Evolutionary conservation across 1,140 invertebrate genomes (phyloP).

Genomic region (Anadara kagoshimensis): DNA sequence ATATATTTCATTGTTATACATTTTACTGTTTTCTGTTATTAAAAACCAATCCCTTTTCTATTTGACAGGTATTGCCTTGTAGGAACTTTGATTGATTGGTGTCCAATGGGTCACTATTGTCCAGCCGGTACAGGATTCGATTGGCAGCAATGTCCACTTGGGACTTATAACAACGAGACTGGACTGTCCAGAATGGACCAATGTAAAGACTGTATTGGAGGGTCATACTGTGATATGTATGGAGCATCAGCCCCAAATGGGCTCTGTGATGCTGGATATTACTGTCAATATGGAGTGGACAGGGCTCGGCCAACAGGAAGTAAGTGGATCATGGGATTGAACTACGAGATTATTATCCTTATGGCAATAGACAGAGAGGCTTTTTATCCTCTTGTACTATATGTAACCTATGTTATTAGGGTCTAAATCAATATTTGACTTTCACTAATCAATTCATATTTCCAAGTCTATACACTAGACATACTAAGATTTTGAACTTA

Average conservation of each 20-base stretch:
- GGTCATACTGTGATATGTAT: conserved; percentile 60
- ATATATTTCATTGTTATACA: neutral
- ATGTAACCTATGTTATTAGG: too few species aligned
- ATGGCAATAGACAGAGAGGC: conserved; percentile 35
- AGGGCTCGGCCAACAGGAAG: conserved; percentile 57
- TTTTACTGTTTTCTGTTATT: neutral
- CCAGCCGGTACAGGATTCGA: conserved; percentile 62
- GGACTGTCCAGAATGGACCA: conserved; percentile 52
- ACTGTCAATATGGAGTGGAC: conserved; percentile 68
- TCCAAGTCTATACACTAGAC: too few species aligned
- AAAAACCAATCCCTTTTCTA: neutral
- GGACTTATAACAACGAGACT: conserved; percentile 67
- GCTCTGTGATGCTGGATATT: conserved; percentile 61
- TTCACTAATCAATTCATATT: too few species aligned
- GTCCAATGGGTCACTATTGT: conserved; percentile 67
- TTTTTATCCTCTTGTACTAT: neutral
- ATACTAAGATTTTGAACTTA: too few species aligned
- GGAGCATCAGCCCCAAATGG: conserved; percentile 46
- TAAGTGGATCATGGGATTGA: conserved; percentile 15
- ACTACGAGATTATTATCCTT: conserved; percentile 41
- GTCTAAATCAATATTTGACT: too few species aligned
- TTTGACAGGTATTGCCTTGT: conserved; percentile 63
- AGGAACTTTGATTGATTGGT: conserved; percentile 57
- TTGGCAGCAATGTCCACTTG: conserved; percentile 67
- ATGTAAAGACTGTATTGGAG: conserved; percentile 65